Evolutionary conservation across 2,113 vertebrate species (phyloP).

Genomic region (Corvus cornix): DNA sequence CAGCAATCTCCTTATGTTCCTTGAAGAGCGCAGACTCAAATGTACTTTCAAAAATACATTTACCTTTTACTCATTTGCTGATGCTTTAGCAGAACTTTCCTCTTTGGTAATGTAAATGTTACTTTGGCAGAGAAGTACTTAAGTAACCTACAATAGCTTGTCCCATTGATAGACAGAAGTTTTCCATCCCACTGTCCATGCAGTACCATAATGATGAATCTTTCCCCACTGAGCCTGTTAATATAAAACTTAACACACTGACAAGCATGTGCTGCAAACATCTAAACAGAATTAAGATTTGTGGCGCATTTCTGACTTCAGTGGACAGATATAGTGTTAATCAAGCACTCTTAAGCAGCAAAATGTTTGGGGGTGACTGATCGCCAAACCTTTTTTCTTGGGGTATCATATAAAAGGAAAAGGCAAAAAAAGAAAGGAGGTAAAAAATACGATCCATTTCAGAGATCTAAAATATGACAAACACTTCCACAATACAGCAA

Average conservation of each 20-base stretch:
- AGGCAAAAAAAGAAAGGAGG: background rate
- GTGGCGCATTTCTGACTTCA: background rate
- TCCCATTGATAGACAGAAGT: background rate
- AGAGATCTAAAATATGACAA: background rate
- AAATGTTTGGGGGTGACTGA: background rate
- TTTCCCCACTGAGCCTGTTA: background rate
- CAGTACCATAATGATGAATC: background rate
- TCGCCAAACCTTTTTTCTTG: background rate
- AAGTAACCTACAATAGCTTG: background rate
- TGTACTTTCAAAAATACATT: background rate
- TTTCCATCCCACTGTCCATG: background rate
- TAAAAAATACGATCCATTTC: background rate
- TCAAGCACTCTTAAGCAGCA: background rate
- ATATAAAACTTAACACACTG: background rate
- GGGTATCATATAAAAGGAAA: background rate
- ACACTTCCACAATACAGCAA: background rate
- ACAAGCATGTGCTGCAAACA: background rate
- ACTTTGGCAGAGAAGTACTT: background rate
- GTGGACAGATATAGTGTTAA: background rate
- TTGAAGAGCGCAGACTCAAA: background rate
- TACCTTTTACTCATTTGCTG: background rate
- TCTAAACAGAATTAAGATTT: background rate
- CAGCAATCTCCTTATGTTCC: background rate
- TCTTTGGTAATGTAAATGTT: background rate
- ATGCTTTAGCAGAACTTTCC: background rate